Base-by-base conservation (phyloP, 2,888 invertebrate species). In the Thymelicus lineola region DNA sequence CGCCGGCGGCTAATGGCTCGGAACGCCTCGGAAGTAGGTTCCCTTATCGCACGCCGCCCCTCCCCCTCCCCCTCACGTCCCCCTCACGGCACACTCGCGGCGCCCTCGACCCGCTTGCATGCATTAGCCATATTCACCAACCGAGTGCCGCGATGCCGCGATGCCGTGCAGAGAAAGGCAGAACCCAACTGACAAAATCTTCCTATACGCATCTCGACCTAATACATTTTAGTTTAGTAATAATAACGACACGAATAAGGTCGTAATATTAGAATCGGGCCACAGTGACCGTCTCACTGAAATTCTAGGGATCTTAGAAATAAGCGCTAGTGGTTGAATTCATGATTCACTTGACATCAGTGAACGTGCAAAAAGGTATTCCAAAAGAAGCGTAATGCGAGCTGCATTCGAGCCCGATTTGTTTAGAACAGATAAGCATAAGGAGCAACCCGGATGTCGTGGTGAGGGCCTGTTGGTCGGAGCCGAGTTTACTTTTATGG, bases 1-100 rank as follows among this genome's bases (percentile, higher is more conserved):
- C 79, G 85, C 84, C 88, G 77, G 83, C 79, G 85, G 85, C 88
- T 89, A 90, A 89, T 90, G 89, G 88, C 80, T 85, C 84, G 89
- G 86, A 90, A 90, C 90, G 86, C 83, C 84, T 85, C 88, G 88
- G 88, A 89, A 89, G 88, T 85, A 77, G 80, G 66, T 82, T 74
- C 79, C 81, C 81, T 86, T 89, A 87, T 89, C 88, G 82, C 70
- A 69, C 15, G 68, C 70, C 71, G 60, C 66, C 71, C 72, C 69
- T 60, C 69, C 73, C 71, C 73, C 73, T 73, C 66, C 71, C 68
- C 66, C 71, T 61, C 61, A 45, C 67, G 3, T 1, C 55, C 70
- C 57, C 70, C 72, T 70, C 67, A 7, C 38, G 38, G 38, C 38
- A 74, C 75, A 20, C 62, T 48, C 66, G 63, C 70, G 70, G 60